phyloP scores from a whole-genome alignment of 2,888 invertebrate genomes.

The Platycheirus albimanus region DNA sequence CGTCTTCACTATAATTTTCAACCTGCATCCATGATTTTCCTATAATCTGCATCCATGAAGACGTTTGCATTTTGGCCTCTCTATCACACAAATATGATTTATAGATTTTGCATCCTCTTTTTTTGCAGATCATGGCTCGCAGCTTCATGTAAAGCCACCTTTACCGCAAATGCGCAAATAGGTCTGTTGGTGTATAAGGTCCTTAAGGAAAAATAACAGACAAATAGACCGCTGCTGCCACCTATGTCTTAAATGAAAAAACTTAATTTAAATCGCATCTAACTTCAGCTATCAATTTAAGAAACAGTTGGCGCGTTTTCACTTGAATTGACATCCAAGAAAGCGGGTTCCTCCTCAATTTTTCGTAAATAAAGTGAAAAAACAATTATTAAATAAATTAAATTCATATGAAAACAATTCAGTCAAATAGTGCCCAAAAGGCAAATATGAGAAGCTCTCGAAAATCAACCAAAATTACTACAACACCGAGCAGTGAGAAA shows the following conservation, averaged over 20 bases:
- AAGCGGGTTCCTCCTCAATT: slow-evolving; percentile 47
- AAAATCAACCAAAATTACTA: slow-evolving; percentile 66
- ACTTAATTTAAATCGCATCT: not conserved
- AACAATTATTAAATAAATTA: slow-evolving; percentile 23
- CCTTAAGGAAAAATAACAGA: too few relatives aligned
- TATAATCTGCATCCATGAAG: too few relatives aligned
- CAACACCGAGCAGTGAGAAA: slow-evolving; percentile 75
- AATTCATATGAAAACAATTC: slow-evolving; percentile 35
- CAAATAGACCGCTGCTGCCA: not conserved
- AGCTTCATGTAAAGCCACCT: too few relatives aligned
- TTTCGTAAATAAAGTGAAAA: slow-evolving; percentile 66
- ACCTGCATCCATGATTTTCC: too few relatives aligned
- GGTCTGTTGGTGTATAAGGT: too few relatives aligned
- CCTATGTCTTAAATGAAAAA: not conserved
- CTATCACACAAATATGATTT: too few relatives aligned
- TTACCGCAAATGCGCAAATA: too few relatives aligned
- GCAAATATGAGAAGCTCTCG: slow-evolving; percentile 63
- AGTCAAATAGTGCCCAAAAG: slow-evolving; percentile 55
- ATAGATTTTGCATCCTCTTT: too few relatives aligned
- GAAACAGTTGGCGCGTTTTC: slow-evolving; percentile 71
- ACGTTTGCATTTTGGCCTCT: too few relatives aligned
- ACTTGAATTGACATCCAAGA: slow-evolving; percentile 50
- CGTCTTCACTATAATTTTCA: too few relatives aligned
- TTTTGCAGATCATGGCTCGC: too few relatives aligned
- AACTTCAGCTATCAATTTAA: slow-evolving; percentile 26